Base-by-base conservation (phyloP, 1,140 invertebrate genomes). In the Drepana arcuata region DNA sequence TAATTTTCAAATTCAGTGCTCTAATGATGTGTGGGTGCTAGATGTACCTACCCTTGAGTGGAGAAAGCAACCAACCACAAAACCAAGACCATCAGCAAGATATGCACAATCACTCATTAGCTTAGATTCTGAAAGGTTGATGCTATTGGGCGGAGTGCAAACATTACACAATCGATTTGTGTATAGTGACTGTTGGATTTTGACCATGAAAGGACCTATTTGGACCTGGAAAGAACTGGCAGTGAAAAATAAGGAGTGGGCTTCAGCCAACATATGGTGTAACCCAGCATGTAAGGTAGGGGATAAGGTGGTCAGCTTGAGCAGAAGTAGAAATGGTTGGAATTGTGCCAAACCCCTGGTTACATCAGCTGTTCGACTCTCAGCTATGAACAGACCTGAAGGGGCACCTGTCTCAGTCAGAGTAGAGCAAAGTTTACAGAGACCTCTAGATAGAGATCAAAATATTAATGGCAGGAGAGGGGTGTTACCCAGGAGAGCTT, bases 21-120 rank as follows among this genome's bases (percentile, higher is more conserved):
- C 92, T 12, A 97, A 96, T 86, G 93, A 96, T 68, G 84, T 97
- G 2, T 97, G 95, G 94, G 91, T 93, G 32, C 88, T 96, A 46
- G 90, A 98, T 86, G 85, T 98, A 42, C 85, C 87, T 6, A 88
- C 88, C 16, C 86, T 89, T 48, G 84, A 69, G 34, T 98, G 96
- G 96, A 87, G 87, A 47, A 90, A 93, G 57, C 91, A 87, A 51
- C 86, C 87, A 33, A 86, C 88, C 28, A 88, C 87, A 29, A 87
- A 86, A 34, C 79, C 87, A 9, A 91, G 90, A 55, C 96, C 96
- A 11, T 84, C 87, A 21, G 89, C 93, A 16, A 83, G 96, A 52
- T 97, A 96, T 85, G 95, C 95, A 7, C 95, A 97, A 61, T 95
- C 94, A 11, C 93, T 97, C 77, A 90, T 94, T 37, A 74, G 83